Base-by-base conservation (phyloP, 2,797 vertebrate genomes). In the Australoheros facetus region DNA sequence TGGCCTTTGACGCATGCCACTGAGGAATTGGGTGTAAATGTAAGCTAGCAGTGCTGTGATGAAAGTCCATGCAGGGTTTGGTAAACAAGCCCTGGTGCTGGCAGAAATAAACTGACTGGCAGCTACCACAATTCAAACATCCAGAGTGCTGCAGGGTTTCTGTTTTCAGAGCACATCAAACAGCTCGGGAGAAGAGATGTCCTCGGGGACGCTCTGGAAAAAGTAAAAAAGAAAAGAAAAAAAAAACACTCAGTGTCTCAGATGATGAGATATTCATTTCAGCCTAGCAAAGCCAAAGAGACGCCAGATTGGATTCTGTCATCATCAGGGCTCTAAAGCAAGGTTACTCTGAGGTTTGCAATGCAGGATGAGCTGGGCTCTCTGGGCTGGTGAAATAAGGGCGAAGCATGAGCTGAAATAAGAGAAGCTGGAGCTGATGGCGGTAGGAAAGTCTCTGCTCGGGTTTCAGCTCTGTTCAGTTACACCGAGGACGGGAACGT, bases 91-190 rank as follows among this genome's bases (percentile, higher is more conserved):
- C 45, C 42, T 37, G 37, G 58, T 2, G 4, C 56, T 79, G 78
- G 62, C 72, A 72, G 71, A 77, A 30, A 39, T 30, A 69, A 60
- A 23, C 42, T 76, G 81, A 23, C 42, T 76, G 81, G 59, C 79
- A 82, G 71, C 58, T 54, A 45, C 55, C 37, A 45, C 78, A 19
- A 72, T n/a, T 66, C 19, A 77, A 74, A 85, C 80, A 80, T 57
- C 56, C 77, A 26, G 54, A 82, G 73, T 57, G 83, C 79, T 83
- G 83, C 73, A 64, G 75, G 80, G 45, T 79, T 85, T 80, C 75
- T 79, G 84, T 83, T 89, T 85, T 79, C 79, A 85, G 79, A 88
- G 66, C 42, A 69, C 42, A 69, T 51, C 64, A 69, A 69, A 69
- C 26, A 69, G 26, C 64, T 69, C 10, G 17, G 17, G 42, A 51